These are phyloP conservation scores for Nematopogon swammerdamellus DNA, from an alignment of 2,888 invertebrate genomes.

Conservation along the genomic window DNA sequence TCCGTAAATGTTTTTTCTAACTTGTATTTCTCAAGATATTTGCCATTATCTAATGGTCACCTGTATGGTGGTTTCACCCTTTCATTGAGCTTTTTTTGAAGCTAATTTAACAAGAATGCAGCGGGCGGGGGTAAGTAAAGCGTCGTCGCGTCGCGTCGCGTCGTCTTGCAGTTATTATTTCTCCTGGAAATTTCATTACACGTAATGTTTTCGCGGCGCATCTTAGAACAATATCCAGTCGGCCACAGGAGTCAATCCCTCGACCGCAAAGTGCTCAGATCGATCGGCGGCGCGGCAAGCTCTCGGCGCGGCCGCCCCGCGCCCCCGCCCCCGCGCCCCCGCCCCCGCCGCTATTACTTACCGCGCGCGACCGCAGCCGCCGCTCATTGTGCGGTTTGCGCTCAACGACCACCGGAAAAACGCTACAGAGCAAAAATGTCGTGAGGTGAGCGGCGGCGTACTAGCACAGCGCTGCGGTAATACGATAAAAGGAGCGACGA, in stretches of 20 bases:
- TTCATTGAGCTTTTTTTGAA: too few relatives aligned
- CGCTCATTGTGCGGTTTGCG: background rate
- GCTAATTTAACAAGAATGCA: too few relatives aligned
- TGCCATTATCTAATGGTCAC: too few relatives aligned
- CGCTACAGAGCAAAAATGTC: background rate
- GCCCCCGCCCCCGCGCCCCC: background rate
- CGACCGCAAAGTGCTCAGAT: background rate
- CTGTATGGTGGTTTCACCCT: too few relatives aligned
- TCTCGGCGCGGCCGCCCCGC: background rate
- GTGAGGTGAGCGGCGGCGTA: background rate
- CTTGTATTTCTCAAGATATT: too few relatives aligned
- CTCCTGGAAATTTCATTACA: background rate
- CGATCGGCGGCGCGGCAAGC: background rate
- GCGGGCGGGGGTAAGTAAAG: too few relatives aligned
- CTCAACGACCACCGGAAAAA: background rate
- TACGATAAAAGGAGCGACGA: too few relatives aligned
- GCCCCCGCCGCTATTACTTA: background rate
- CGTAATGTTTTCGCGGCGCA: background rate
- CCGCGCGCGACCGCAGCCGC: background rate
- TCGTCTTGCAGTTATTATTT: too few relatives aligned
- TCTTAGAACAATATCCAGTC: background rate
- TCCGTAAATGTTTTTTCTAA: too few relatives aligned
- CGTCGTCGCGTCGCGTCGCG: too few relatives aligned
- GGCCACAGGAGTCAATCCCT: background rate
- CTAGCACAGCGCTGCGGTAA: too few relatives aligned